Evolutionary conservation across 2,797 vertebrate species (phyloP).

Genomic region (Notolepis coatsorum): DNA sequence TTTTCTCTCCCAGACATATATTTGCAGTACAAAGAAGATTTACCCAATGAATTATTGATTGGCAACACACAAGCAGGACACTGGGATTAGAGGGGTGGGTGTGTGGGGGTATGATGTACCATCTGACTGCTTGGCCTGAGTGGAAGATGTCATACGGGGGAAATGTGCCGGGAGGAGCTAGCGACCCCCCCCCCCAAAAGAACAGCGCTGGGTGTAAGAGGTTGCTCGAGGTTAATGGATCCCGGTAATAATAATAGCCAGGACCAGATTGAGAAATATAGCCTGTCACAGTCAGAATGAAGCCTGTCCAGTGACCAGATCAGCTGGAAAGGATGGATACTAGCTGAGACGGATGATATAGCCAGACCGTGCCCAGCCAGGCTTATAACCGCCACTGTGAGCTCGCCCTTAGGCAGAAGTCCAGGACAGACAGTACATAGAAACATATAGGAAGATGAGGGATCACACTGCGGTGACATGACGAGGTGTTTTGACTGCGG

Average conservation of each 20-base stretch:
- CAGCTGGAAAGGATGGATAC: too few species aligned
- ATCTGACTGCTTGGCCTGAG: slow-evolving; percentile 14
- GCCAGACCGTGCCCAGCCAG: slow-evolving; percentile 16
- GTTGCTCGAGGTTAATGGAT: slow-evolving; percentile 29
- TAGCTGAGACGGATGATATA: too few species aligned
- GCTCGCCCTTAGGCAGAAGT: slow-evolving; percentile 14
- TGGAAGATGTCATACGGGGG: slow-evolving; percentile 2
- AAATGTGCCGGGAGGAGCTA: slow-evolving; percentile 10
- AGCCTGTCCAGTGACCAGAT: too few species aligned
- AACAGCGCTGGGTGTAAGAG: slow-evolving; percentile 16
- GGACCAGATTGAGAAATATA: slow-evolving; percentile 11
- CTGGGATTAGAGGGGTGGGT: slow-evolving; percentile 1
- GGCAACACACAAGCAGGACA: slow-evolving; percentile 12
- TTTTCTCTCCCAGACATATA: slow-evolving; percentile 29
- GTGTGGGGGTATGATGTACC: slow-evolving; percentile 2
- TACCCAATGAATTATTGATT: slow-evolving; percentile 54
- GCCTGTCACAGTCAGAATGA: not conserved
- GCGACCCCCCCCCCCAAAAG: not conserved
- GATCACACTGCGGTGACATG: slow-evolving; percentile 13
- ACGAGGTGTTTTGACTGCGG: slow-evolving; percentile 18
- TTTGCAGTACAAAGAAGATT: slow-evolving; percentile 44
- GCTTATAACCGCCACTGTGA: slow-evolving; percentile 4
- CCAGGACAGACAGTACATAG: not conserved
- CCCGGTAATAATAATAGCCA: slow-evolving; percentile 20
- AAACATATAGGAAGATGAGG: not conserved